Base-by-base conservation (phyloP, 2,888 invertebrate species). In the Acanthococcus lagerstroemiae region DNA sequence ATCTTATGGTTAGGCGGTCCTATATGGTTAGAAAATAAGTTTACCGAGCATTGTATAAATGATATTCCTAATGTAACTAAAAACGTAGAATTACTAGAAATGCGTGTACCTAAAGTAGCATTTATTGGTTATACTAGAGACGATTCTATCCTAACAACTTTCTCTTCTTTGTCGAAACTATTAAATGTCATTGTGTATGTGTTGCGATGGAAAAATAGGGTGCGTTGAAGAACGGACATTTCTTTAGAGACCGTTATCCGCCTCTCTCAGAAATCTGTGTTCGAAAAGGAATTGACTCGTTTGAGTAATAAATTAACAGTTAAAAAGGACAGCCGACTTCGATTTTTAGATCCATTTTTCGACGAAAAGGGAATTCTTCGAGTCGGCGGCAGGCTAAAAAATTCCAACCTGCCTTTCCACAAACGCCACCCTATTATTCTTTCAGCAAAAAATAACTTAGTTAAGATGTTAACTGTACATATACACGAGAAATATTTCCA, bases 341-440 rank as follows among this genome's bases (percentile, higher is more conserved):
- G 4, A 4, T 15, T 4, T 5, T 15, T 46, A 7, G 6, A 15
- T 4, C 46, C 46, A 7, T 46, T 46, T 19, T n/a, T 46, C 19
- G 46, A 46, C 19, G 15, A 4, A 46, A 46, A 46, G 15, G 46
- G 46, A 7, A 7, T 46, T 4, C 46, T 46, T 17, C 15, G 55
- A 12, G 27, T 24, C 7, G 22, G 26, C 3, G 55, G 55, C 12
- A 6, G 55, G 6, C 26, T 55, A n/a, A n/a, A 26, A 55, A 55
- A 55, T n/a, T 26, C 55, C 7, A 12, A 24, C 6, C 27, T 55
- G 9, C 5, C 55, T 6, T 55, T 5, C n/a, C 9, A 55, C 4
- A 55, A 26, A 25, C 5, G 17, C 30, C 54, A 63, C n/a, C 63
- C 63, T 9, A 52, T 63, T 4, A 24, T 52, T 7, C 44, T 63